Evolutionary conservation across 2,797 vertebrate genomes (phyloP).

Genomic region (Trachurus trachurus): DNA sequence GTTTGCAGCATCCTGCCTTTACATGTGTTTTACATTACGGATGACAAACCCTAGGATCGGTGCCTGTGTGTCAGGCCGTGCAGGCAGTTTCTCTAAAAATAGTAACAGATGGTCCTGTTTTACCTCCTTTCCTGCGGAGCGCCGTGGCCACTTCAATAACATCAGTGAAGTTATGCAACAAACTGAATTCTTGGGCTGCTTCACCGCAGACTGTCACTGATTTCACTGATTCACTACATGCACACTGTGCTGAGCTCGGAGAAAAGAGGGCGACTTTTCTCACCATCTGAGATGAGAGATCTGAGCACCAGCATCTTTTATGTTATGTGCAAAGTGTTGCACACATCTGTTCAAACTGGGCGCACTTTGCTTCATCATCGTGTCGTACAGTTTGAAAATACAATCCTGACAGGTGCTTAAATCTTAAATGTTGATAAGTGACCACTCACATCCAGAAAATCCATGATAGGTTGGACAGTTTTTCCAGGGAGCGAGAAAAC

Average conservation of each 20-base stretch:
- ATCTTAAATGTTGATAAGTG: too few species aligned
- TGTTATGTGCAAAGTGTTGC: not conserved
- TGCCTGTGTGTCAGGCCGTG: slow-evolving; percentile 40
- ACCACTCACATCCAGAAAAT: not conserved
- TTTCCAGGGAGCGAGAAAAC: not conserved
- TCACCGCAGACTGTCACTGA: slow-evolving; percentile 33
- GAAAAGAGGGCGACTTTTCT: slow-evolving; percentile 4
- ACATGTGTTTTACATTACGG: slow-evolving; percentile 65
- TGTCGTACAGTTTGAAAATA: not conserved
- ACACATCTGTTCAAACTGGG: not conserved
- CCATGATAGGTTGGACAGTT: not conserved
- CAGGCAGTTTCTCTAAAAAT: slow-evolving; percentile 70
- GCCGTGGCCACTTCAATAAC: slow-evolving; percentile 55
- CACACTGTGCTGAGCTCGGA: slow-evolving; percentile 22
- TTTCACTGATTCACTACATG: slow-evolving; percentile 20
- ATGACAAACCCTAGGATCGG: slow-evolving; percentile 46
- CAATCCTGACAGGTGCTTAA: not conserved
- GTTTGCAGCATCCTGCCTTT: slow-evolving; percentile 36
- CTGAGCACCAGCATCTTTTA: not conserved
- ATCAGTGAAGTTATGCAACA: slow-evolving; percentile 74
- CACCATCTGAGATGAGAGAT: not conserved
- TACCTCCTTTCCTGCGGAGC: slow-evolving; percentile 54
- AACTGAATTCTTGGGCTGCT: slow-evolving; percentile 64
- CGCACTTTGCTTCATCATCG: not conserved
- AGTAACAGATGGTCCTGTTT: slow-evolving; percentile 75